Evolutionary conservation across 2,113 vertebrate species (phyloP).

Genomic region (Clupea harengus): DNA sequence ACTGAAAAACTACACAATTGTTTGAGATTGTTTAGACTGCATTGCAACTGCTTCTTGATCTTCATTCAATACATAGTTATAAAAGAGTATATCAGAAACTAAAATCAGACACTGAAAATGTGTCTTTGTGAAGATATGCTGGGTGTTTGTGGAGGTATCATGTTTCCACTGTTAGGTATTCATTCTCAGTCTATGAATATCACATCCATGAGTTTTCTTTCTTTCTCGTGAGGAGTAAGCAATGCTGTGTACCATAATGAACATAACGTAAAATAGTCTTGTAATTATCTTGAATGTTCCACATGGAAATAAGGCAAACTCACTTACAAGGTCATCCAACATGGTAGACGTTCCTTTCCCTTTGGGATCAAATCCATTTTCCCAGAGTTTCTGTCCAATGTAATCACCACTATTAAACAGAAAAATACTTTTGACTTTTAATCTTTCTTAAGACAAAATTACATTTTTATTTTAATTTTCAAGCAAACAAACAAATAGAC

Average conservation of each 20-base stretch:
- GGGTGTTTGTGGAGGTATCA: not conserved
- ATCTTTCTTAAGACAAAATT: not conserved
- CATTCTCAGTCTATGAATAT: not conserved
- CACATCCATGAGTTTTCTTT: not conserved
- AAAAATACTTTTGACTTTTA: not conserved
- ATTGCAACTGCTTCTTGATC: not conserved
- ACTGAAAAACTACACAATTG: not conserved
- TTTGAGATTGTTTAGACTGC: not conserved
- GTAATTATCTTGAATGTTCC: not conserved
- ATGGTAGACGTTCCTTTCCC: conserved; percentile 70
- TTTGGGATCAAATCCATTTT: conserved; percentile 82
- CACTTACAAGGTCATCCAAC: conserved; percentile 82
- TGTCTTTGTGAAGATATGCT: not conserved
- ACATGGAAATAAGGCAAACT: not conserved
- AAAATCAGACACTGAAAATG: not conserved
- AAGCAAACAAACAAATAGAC: not conserved
- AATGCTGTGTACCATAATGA: not conserved
- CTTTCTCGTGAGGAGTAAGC: not conserved
- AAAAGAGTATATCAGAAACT: not conserved
- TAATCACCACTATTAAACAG: conserved; percentile 76
- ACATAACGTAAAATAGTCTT: not conserved
- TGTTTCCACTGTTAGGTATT: not conserved
- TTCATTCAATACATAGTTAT: not conserved
- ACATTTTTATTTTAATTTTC: not conserved
- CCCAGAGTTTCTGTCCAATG: conserved; percentile 79